phyloP scores from a whole-genome alignment of 2,797 vertebrate genomes.

The Otolemur crassicaudatus region DNA sequence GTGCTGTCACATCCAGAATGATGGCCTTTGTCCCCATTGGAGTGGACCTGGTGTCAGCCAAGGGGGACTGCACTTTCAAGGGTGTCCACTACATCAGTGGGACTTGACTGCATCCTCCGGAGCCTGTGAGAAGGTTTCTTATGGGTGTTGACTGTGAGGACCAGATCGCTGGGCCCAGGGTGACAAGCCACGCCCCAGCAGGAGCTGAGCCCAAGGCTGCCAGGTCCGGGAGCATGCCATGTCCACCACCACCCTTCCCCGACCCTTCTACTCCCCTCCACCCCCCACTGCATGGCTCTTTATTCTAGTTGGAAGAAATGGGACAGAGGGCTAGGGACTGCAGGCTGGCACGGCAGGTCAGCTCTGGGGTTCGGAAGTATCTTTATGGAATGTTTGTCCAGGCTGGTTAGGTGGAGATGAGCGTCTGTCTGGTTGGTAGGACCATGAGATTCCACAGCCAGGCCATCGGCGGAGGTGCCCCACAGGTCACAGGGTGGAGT shows the following conservation, averaged over 20 bases:
- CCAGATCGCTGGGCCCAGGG: background rate
- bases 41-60: background rate
- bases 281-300: accelerated
- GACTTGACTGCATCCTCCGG: accelerated
- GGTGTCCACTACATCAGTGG: background rate
- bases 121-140: background rate
- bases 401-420: accelerated
- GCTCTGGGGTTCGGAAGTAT: accelerated
- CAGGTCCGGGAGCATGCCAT: accelerated
- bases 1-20: accelerated
- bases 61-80: no score
- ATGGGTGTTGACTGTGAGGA: background rate
- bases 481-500: accelerated
- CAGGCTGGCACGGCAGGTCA: background rate
- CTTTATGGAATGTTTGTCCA: background rate
- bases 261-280: accelerated
- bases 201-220: no score
- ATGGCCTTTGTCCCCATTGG: background rate
- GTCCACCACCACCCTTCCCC: accelerated
- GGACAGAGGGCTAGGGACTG: background rate
- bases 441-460: accelerated
- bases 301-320: accelerated
- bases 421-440: background rate
- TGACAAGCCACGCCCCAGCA: accelerated
- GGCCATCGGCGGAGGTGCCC: accelerated